Base-by-base conservation (phyloP, 37 sponge, comb jelly and placozoan species). In the Geodia barretti region DNA sequence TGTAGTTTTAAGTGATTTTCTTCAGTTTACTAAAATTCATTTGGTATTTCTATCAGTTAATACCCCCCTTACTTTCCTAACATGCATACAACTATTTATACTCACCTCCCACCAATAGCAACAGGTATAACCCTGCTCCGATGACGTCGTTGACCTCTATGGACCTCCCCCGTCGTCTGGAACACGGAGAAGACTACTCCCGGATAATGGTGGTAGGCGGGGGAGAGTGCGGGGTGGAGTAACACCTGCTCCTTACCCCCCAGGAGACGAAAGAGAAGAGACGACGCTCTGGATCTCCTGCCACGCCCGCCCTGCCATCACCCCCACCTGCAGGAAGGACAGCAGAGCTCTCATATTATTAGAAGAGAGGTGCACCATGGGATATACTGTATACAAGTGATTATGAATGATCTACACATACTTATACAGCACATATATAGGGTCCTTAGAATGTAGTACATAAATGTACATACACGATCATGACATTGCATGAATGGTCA, bases 131-230 rank as follows among this genome's bases (percentile, higher is more conserved):
- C 11, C 14, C 54, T 7, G 54, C 42, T 84, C 47, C 70, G 66
- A 28, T 68, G 54, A 47, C 74, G 60, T 32, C 54, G 77, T 58
- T 73, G 23, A 11, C 58, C 38, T 3, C 28, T 38, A 29, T 26
- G 54, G 70, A 19, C n/a, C 32, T 60, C 74, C 73, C 60, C 43
- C 5, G 64, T n/a, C 0, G 83, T 69, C 32, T 38, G 71, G 36
- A 76, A 47, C 21, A 83, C 78, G 47, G 79, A 85, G 78, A 94
- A 94, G 36, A 94, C 59, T 19, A 94, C 75, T 19, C 95, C 95
- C 79, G 72, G 68, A 71, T 83, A 94, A 42, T 78, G 75, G 1
- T 62, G 25, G 36, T 26, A 32, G 32, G 73, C 66, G 34, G 47
- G 87, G 5, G 76, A 23, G 11, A 94, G 74, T 1, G 91, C 94